These are phyloP conservation scores for Oryzias sinensis DNA, from an alignment of 2,797 vertebrate genomes.

Conservation along the genomic window DNA sequence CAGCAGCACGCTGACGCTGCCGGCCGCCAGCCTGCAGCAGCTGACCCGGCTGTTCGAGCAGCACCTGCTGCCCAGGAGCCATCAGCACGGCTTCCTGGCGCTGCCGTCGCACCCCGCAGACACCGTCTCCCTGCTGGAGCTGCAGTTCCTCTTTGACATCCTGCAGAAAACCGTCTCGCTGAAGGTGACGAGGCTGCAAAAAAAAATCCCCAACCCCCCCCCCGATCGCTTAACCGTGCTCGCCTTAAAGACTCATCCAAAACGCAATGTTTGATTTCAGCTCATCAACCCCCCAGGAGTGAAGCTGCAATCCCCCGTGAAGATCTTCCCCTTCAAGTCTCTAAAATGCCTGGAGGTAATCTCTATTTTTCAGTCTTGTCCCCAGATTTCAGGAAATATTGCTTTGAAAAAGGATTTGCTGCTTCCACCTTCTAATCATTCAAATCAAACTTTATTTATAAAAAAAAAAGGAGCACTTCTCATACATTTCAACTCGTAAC, in stretches of 20 bases:
- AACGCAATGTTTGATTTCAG: conserved; percentile 58
- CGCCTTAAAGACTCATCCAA: neutral
- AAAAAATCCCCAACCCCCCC: neutral
- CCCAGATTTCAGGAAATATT: no score
- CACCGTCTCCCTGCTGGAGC: conserved; percentile 84
- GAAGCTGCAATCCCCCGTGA: conserved; percentile 83
- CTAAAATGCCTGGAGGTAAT: conserved; percentile 88
- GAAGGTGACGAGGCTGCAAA: conserved; percentile 76
- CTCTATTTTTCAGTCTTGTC: neutral
- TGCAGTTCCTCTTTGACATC: conserved; percentile 95
- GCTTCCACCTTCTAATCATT: neutral
- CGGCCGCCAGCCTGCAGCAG: conserved; percentile 85
- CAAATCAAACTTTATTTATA: no score
- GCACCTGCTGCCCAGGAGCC: conserved; percentile 82
- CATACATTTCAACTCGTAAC: no score
- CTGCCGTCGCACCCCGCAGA: conserved; percentile 93
- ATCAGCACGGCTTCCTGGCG: conserved; percentile 86
- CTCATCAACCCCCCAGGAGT: conserved; percentile 81
- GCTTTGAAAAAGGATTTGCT: neutral
- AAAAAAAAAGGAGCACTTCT: no score
- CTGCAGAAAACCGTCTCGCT: conserved; percentile 92
- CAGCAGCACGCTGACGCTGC: conserved; percentile 88
- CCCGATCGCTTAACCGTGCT: neutral
- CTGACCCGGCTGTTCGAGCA: conserved; percentile 89
- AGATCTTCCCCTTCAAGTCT: conserved; percentile 96